These are phyloP conservation scores for Drosophila paranaensis DNA, from an alignment of 2,888 invertebrate genomes.

Conservation along the genomic window DNA sequence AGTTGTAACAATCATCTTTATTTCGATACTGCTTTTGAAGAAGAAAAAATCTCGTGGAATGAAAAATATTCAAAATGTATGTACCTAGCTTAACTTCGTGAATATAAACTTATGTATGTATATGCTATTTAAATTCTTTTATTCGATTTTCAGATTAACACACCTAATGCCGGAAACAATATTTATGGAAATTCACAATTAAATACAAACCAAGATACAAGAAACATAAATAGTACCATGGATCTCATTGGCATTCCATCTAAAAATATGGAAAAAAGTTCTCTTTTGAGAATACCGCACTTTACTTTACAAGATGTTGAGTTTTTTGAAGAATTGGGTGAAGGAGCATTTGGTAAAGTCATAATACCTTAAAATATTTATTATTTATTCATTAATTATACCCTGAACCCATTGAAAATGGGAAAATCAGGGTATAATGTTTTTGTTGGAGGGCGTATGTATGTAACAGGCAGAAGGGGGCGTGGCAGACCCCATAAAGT, in stretches of 20 bases:
- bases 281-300: conserved; percentile 89
- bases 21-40: conserved; percentile 88
- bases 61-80: conserved; percentile 88
- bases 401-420: too few species aligned
- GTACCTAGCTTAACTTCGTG: conserved; percentile 41
- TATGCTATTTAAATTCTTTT: not conserved
- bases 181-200: conserved; percentile 92
- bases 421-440: too few species aligned
- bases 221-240: conserved; percentile 86
- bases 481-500: too few species aligned
- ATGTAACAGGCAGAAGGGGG: too few species aligned
- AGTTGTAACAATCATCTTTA: conserved; percentile 42
- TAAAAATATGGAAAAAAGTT: conserved; percentile 84
- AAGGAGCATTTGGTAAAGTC: conserved; percentile 95
- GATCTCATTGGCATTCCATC: conserved; percentile 83
- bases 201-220: conserved; percentile 93
- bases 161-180: conserved; percentile 91
- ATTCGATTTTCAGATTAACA: conserved; percentile 85
- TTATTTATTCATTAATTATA: too few species aligned
- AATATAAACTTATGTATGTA: not conserved
- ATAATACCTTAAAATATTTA: not conserved
- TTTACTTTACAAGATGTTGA: conserved; percentile 93
- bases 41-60: conserved; percentile 83
- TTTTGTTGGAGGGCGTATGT: too few species aligned
- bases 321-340: conserved; percentile 96